A percentile compares a stretch with the other conserved stretches of the same genome.
Conservation (phyloP, 2,113 vertebrate genomes). For the Saccopteryx leptura region DNA sequence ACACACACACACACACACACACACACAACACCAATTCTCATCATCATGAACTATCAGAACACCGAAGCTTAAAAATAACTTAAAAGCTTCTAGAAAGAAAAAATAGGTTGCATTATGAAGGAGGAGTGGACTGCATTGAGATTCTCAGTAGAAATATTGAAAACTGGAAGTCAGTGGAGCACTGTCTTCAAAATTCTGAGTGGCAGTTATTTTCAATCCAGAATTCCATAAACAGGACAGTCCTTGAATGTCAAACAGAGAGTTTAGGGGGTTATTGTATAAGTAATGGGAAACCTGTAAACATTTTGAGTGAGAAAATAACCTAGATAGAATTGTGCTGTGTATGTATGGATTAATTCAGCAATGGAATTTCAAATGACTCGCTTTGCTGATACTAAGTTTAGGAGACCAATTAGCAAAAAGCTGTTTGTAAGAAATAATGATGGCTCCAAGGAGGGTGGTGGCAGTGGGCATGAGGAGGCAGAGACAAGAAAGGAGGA, state of each 20-base stretch:
- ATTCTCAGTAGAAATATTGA: conserved; percentile 41
- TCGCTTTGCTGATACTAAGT: conserved; percentile 30
- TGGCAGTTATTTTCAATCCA: conserved; percentile 32
- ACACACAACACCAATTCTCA: not conserved
- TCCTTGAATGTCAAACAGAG: conserved; percentile 23
- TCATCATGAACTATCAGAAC: not conserved
- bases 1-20: not conserved
- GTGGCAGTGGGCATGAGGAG: not conserved
- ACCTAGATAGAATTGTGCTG: not conserved
- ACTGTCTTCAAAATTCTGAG: conserved; percentile 35
- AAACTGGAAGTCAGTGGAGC: not conserved
- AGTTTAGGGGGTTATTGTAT: conserved; percentile 13
- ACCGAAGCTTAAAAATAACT: not conserved
- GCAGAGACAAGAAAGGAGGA: conserved; percentile 34
- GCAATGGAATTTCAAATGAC: conserved; percentile 28
- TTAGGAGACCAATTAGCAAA: not conserved
- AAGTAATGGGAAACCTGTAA: not conserved
- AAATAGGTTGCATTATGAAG: conserved; percentile 14
- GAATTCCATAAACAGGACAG: not conserved
- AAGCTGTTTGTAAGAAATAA: conserved; percentile 16
- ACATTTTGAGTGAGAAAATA: not conserved
- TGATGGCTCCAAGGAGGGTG: not conserved
- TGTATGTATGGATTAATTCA: conserved; percentile 2
- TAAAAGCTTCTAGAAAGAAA: conserved; percentile 63
- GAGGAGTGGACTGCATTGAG: not conserved